Conservation (phyloP, 2,113 vertebrate species). For the Hucho hucho region DNA sequence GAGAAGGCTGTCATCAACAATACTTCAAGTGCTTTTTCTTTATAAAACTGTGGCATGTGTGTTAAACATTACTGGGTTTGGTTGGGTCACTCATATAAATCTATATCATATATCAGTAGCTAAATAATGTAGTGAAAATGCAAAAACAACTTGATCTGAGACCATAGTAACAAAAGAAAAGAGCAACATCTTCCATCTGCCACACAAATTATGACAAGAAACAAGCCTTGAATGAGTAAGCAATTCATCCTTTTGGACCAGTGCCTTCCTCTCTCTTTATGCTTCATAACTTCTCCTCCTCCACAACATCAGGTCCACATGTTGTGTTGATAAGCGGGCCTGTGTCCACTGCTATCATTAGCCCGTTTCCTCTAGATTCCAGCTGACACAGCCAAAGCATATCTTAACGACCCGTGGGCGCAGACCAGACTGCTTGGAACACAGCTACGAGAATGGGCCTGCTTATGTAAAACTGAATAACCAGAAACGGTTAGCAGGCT, state of each 20-base stretch:
- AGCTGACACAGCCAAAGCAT: neutral
- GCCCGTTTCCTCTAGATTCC: neutral
- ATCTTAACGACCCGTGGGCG: neutral
- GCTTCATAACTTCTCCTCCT: conserved; percentile 5
- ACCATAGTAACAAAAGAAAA: too few species aligned
- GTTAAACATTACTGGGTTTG: neutral
- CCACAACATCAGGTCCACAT: conserved; percentile 2
- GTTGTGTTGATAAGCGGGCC: conserved; percentile 13
- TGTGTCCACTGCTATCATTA: neutral
- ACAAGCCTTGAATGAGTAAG: neutral
- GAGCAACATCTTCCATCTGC: neutral
- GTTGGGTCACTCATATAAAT: too few species aligned
- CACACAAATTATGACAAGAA: neutral
- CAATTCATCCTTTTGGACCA: neutral
- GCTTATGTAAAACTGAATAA: conserved; percentile 11
- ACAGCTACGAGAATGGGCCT: neutral
- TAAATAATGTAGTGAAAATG: too few species aligned
- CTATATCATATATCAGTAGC: too few species aligned
- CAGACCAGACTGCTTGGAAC: conserved; percentile 1
- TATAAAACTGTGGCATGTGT: neutral
- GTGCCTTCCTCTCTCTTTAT: neutral
- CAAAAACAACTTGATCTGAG: too few species aligned
- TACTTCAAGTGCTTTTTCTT: neutral
- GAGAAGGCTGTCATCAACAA: conserved; percentile 40
- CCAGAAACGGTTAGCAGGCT: neutral